A percentile compares a stretch with the other conserved stretches of the same genome.
These are phyloP conservation scores for Plotosus lineatus DNA, from an alignment of 2,113 vertebrate genomes.

Conservation along the genomic window DNA sequence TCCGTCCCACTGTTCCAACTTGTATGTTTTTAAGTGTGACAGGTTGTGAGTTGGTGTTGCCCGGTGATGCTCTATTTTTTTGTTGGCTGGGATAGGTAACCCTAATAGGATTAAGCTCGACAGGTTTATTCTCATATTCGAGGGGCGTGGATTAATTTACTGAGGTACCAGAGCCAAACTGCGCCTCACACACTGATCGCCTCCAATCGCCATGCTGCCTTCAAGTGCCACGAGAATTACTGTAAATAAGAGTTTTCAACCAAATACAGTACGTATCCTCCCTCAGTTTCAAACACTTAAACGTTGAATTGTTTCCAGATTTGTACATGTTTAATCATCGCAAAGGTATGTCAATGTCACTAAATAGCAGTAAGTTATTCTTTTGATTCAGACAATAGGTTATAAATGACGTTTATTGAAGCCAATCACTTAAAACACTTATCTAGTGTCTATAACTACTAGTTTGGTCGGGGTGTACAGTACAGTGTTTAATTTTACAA, in stretches of 20 bases:
- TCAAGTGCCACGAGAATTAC: background rate
- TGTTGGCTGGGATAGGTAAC: too few species aligned
- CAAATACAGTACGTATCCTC: too few species aligned
- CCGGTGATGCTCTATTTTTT: too few species aligned
- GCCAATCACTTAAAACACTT: background rate
- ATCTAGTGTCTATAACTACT: background rate
- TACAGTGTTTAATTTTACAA: background rate
- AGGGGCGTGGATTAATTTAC: background rate
- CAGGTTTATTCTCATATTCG: too few species aligned
- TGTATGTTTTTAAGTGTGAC: background rate
- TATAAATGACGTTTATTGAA: background rate
- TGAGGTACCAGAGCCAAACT: background rate
- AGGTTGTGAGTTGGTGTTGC: too few species aligned
- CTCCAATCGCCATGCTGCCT: background rate
- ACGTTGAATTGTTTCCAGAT: background rate
- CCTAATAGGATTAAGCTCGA: too few species aligned
- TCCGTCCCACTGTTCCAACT: background rate
- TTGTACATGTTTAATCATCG: too few species aligned
- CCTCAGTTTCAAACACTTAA: too few species aligned
- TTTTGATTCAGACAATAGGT: background rate
- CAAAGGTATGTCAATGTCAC: too few species aligned
- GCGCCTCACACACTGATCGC: background rate
- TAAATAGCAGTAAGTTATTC: background rate
- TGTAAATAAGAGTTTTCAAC: background rate
- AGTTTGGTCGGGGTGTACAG: too few species aligned